Evolutionary conservation across 1,140 invertebrate species (phyloP).

Genomic region (Drosophila triauraria): DNA sequence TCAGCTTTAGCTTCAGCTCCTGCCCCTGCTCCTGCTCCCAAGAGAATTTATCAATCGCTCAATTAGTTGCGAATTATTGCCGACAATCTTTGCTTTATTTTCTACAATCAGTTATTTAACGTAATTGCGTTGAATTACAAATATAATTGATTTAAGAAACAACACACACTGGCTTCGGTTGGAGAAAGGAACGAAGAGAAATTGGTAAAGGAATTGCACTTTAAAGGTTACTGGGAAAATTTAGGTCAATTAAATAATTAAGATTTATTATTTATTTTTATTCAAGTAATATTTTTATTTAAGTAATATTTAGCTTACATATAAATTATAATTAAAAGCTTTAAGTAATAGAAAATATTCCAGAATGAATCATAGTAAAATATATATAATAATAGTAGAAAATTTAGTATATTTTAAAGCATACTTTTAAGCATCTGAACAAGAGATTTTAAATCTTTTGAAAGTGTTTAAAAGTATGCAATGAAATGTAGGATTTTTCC

Average conservation of each 20-base stretch:
- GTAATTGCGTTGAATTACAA: conserved; percentile 8
- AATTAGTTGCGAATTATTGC: conserved; percentile 27
- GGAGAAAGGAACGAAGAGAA: not conserved
- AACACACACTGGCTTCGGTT: not conserved
- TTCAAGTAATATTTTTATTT: too few species aligned
- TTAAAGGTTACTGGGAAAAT: not conserved
- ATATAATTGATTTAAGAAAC: conserved; percentile 13
- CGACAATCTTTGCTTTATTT: not conserved
- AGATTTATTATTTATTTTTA: too few species aligned
- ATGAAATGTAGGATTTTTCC: not conserved
- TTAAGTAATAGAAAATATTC: not conserved
- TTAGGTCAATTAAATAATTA: too few species aligned
- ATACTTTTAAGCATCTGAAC: too few species aligned
- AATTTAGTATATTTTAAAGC: too few species aligned
- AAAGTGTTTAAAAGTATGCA: too few species aligned
- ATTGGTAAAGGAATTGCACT: not conserved
- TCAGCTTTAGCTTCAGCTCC: not conserved
- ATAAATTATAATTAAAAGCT: too few species aligned
- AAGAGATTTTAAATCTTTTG: too few species aligned
- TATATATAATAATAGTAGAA: too few species aligned
- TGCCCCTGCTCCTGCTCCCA: not conserved
- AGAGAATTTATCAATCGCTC: conserved; percentile 4
- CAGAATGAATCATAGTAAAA: not conserved
- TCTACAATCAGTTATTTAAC: not conserved
- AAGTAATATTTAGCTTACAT: too few species aligned